Conservation (phyloP, 2,797 vertebrate genomes). For the Trichosurus vulpecula region DNA sequence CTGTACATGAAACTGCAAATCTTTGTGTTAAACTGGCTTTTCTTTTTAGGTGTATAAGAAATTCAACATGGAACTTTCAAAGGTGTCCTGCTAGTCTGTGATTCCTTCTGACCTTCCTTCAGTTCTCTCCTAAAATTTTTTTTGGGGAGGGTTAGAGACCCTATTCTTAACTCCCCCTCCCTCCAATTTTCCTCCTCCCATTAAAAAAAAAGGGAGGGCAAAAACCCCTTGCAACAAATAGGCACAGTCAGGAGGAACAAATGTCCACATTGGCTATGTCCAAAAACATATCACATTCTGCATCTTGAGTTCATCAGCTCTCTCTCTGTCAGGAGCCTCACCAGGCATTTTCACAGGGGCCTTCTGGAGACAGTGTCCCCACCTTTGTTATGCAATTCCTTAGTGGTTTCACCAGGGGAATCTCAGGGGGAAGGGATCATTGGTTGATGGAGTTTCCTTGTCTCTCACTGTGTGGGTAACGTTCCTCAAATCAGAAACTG, state of each 20-base stretch:
- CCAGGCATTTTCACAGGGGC: not conserved
- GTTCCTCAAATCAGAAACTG: conserved; percentile 68
- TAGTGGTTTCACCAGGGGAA: not conserved
- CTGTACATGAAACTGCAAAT: not conserved
- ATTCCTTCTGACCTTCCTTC: not conserved
- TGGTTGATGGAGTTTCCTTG: not conserved
- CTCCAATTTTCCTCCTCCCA: not conserved
- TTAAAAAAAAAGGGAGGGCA: not conserved
- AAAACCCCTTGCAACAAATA: not conserved
- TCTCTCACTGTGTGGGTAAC: not conserved
- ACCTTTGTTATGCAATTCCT: not conserved
- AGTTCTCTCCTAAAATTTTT: not conserved
- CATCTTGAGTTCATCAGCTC: not conserved
- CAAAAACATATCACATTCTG: not conserved
- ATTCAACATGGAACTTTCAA: not conserved
- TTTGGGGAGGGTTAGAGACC: not conserved
- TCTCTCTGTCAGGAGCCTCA: not conserved
- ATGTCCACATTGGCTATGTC: not conserved
- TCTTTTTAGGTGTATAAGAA: not conserved
- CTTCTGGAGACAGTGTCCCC: not conserved
- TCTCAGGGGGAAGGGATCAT: not conserved
- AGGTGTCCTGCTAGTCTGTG: not conserved
- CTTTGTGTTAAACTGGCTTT: not conserved
- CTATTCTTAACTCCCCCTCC: not conserved
- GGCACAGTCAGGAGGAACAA: not conserved